Evolutionary conservation across 2,888 invertebrate species (phyloP), one percentile per base, ranked within the genome.

Genomic region (Leucozona laternaria): DNA sequence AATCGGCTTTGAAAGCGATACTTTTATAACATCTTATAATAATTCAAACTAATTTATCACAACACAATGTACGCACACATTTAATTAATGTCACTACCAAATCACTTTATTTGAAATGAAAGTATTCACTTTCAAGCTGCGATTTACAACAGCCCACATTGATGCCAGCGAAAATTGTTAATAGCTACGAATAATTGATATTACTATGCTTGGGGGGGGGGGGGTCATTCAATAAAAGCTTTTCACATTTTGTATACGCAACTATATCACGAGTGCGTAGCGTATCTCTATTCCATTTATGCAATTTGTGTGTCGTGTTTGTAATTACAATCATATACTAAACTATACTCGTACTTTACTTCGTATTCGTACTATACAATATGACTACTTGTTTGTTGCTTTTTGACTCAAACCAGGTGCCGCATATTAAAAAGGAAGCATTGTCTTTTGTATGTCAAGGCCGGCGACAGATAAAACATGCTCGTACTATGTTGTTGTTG

Each of bases 231-330:
- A 77, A 64, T 81, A 58, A 83, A 78, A 68, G 22, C 73, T 22
- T 68, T 68, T 78, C 78, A 68, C 45, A 48, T 62, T 53, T 50
- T 64, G 60, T 77, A 60, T 40, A 11, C 57, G 50, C 57, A 66
- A 58, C 55, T 28, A 11, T 50, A 66, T 60, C 37, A 45, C 68
- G 78, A 83, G 72, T 83, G 82, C 72, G 72, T 82, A 72, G 82
- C 72, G 72, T 82, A 72, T 68, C 68, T 82, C 15, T 11, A 53
- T 70, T 40, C 60, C 82, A 79, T 83, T 83, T 83, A 83, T 78
- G 72, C 79, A 79, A 78, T 79, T 78, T 58, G 58, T 72, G 58
- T 72, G 43, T 71, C 76, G 81, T 64, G 78, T 50, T 72, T 78
- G 53, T 82, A 68, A 82, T 53, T 71, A 50, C 22, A 17, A 43